Evolutionary conservation across 2,797 vertebrate species (phyloP).

Genomic region (Cynopterus sphinx): DNA sequence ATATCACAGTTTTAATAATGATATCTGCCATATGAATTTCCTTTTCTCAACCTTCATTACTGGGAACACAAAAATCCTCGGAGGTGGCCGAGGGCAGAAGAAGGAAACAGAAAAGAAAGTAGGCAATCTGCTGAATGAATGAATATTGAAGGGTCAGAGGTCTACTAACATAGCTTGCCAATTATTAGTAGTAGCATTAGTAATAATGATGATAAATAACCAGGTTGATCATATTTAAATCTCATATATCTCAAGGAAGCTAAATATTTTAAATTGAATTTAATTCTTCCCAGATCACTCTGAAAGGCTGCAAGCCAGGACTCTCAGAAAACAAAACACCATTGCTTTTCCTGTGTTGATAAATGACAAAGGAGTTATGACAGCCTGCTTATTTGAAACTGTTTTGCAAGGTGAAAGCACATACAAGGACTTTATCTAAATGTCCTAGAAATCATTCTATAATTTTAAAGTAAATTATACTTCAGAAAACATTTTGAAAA

Average conservation of each 20-base stretch:
- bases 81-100: background rate
- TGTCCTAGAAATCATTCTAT: background rate
- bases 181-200: background rate
- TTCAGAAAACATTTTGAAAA: background rate
- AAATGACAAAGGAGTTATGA: background rate
- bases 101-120: background rate
- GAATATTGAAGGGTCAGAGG: background rate
- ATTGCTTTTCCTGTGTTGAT: background rate
- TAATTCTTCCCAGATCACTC: background rate
- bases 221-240: background rate
- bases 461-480: conserved; percentile 7
- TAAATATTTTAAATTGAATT: background rate
- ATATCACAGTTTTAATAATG: background rate
- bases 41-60: background rate
- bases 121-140: background rate
- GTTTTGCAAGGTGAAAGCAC: background rate
- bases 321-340: background rate
- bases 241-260: background rate
- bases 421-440: background rate
- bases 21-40: background rate
- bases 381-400: background rate
- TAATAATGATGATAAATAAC: background rate
- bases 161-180: background rate
- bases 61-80: background rate
- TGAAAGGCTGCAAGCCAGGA: background rate